Evolutionary conservation across 2,888 invertebrate species (phyloP), one percentile per base, ranked within the genome.

Genomic region (Stegophylla sp.): DNA sequence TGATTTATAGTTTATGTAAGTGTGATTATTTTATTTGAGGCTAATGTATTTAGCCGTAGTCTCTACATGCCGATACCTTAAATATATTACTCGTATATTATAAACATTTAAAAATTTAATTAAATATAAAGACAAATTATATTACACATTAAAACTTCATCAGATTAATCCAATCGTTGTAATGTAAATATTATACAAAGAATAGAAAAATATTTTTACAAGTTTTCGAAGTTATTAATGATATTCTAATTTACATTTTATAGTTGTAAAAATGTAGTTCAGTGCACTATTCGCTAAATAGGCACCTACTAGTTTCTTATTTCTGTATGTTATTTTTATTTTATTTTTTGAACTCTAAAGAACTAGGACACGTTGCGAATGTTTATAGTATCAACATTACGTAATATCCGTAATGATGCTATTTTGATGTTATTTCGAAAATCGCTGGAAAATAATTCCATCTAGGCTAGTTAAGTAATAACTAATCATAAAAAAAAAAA

Each of bases 291-390:
- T 9, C 23, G 26, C 15, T 26, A 26, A 67, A 67, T 48, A 67
- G 5, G 20, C 9, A 20, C 43, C 43, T 23, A 26, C 9, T 48
- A 23, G 17, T 13, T 45, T 66, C 15, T 4, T 0, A 26, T 59
- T 43, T 61, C 17, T 3, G 0, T 2, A 20, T 56, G 0, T 61
- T 17, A n/a, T n/a, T 20, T 20, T 64, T 12, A 2, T 23, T 45
- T 13, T 66, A 15, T 43, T 56, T 72, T 61, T 7, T 34, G 48
- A 1, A 28, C 28, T 28, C 28, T 48, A 34, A 63, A 1, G 4
- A 59, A 73, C 20, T 74, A 48, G 34, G 64, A 53, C 41, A 75
- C 17, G 12, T 20, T 75, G 15, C 3, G 28, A 63, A 51, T 51
- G 48, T 13, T 17, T 73, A 26, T 61, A 20, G 5, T 51, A n/a